phyloP scores from a whole-genome alignment of 2,888 invertebrate species.

The Trissoscelio sp. region DNA sequence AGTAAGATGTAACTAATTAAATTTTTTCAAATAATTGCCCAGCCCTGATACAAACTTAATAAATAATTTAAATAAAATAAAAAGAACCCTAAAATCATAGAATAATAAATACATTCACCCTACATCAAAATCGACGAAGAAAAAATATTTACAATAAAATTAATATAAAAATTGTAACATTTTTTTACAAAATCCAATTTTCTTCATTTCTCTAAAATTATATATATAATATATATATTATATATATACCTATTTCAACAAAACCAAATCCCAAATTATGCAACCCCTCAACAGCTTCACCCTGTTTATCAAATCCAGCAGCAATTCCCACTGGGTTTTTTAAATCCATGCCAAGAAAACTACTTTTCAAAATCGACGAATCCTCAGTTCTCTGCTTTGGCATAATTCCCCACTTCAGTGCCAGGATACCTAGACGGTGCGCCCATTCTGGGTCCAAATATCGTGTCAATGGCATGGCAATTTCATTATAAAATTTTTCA shows the following conservation, averaged over 20 bases:
- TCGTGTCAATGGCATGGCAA: constrained; percentile 89
- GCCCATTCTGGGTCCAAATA: constrained; percentile 91
- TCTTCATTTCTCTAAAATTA: too few relatives aligned
- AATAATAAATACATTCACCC: too few relatives aligned
- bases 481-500: constrained; percentile 90
- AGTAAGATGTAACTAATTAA: too few relatives aligned
- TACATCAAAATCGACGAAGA: too few relatives aligned
- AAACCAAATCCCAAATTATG: constrained; percentile 95
- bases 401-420: constrained; percentile 90
- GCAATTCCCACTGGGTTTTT: constrained; percentile 98
- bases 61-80: too few relatives aligned
- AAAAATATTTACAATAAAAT: too few relatives aligned
- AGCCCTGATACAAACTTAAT: too few relatives aligned
- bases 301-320: constrained; percentile 99
- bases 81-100: too few relatives aligned
- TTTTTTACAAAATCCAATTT: too few relatives aligned
- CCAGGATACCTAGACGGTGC: constrained; percentile 90
- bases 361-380: constrained; percentile 87
- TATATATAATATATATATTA: too few relatives aligned
- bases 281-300: constrained; percentile 93
- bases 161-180: too few relatives aligned
- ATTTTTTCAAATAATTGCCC: too few relatives aligned
- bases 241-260: constrained; percentile 95
- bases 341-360: constrained; percentile 89
- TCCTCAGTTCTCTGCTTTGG: constrained; percentile 86